phyloP scores from a whole-genome alignment of 2,113 vertebrate genomes.

The Poecile atricapillus region DNA sequence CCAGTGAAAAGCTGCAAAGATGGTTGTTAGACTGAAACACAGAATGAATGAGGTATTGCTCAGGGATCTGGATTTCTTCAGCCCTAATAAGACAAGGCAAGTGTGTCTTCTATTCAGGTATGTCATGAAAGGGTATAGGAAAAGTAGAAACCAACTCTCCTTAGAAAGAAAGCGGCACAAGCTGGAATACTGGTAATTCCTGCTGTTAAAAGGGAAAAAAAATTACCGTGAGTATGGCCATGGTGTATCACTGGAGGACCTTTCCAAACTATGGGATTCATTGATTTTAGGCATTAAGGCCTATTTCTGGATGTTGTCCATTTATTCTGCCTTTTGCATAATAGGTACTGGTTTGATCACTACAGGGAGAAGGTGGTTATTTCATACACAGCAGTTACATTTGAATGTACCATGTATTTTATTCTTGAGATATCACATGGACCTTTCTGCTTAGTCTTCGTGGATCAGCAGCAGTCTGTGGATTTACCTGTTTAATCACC shows the following conservation, averaged over 20 bases:
- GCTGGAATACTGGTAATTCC: not conserved
- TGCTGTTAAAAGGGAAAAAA: not conserved
- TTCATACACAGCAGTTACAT: not conserved
- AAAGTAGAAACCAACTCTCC: not conserved
- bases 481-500: not conserved
- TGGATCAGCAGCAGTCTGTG: not conserved
- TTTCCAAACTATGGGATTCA: rapidly evolving
- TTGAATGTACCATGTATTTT: not conserved
- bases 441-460: not conserved
- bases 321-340: not conserved
- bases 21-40: not conserved
- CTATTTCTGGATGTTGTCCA: not conserved
- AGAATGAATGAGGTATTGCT: not conserved
- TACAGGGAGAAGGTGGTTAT: not conserved
- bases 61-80: not conserved
- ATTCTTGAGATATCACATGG: not conserved
- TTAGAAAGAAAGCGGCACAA: not conserved
- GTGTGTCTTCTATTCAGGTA: not conserved
- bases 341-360: not conserved
- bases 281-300: not conserved
- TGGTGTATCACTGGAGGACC: not conserved
- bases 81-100: not conserved
- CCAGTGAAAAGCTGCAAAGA: not conserved
- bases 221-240: rapidly evolving
- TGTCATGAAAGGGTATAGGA: not conserved